Evolutionary conservation across 2,113 vertebrate species (phyloP).

Genomic region (Mirza zaza): DNA sequence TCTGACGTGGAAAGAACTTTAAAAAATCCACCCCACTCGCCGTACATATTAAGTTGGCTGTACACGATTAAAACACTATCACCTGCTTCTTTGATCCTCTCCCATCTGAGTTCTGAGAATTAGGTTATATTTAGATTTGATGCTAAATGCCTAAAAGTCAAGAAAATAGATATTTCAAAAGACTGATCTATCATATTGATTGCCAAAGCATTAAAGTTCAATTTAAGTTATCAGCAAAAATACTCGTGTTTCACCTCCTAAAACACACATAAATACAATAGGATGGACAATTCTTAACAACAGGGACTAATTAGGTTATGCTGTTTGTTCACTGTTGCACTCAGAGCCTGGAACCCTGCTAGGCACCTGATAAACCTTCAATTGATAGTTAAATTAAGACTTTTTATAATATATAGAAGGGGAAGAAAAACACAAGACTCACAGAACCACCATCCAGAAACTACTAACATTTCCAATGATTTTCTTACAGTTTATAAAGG

Average conservation of each 20-base stretch:
- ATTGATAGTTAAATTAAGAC: slow-evolving; percentile 10
- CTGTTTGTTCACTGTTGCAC: neutral
- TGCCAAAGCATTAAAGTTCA: neutral
- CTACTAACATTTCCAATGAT: neutral
- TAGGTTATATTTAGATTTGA: neutral
- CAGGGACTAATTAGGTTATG: neutral
- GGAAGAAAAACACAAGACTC: neutral
- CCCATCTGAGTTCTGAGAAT: neutral
- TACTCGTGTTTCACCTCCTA: neutral
- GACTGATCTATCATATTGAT: neutral
- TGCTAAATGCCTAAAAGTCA: neutral
- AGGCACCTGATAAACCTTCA: neutral
- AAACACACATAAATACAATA: neutral
- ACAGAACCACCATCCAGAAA: neutral
- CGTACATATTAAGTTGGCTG: neutral
- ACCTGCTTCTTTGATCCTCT: neutral
- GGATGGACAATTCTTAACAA: neutral
- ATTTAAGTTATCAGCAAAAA: slow-evolving; percentile 29
- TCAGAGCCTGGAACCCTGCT: neutral
- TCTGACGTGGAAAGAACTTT: neutral
- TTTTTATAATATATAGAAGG: neutral
- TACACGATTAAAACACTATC: neutral
- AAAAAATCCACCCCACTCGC: neutral
- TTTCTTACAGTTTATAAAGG: neutral
- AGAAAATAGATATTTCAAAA: neutral